A percentile compares a stretch with the other conserved stretches of the same genome.
phyloP scores from a whole-genome alignment of 1,140 invertebrate genomes.

The Drosophila virilis region DNA sequence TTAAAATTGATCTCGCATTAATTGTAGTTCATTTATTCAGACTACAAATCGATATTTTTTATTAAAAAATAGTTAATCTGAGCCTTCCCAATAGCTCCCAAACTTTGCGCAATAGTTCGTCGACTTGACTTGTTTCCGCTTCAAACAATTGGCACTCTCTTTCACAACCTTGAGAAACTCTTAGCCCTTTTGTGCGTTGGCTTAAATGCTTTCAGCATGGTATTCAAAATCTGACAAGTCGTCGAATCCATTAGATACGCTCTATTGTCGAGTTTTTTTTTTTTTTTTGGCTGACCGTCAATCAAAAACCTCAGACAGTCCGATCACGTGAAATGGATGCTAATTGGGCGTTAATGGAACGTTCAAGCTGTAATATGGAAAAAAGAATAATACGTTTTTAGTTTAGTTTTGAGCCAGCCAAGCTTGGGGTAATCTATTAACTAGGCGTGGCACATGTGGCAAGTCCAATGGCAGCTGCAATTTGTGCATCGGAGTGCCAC shows the following conservation, averaged over 20 bases:
- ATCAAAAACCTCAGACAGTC: conserved; percentile 33
- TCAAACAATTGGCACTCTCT: neutral
- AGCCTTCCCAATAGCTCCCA: neutral
- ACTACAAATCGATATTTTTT: no score
- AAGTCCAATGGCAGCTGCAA: conserved; percentile 51
- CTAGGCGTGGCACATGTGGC: conserved; percentile 35
- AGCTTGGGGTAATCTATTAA: conserved; percentile 2
- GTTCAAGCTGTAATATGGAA: conserved; percentile 32
- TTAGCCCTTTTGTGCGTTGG: conserved; percentile 13
- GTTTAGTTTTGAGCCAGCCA: neutral
- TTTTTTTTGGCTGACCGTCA: conserved; percentile 23
- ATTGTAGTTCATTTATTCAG: no score
- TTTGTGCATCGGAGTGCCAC: conserved; percentile 45
- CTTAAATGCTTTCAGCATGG: conserved; percentile 2
- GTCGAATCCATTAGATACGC: conserved; percentile 30
- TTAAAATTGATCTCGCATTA: no score
- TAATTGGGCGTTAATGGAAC: conserved; percentile 73
- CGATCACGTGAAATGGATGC: conserved; percentile 65
- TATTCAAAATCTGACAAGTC: conserved; percentile 35
- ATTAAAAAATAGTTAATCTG: no score
- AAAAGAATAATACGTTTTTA: conserved; percentile 13
- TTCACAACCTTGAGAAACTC: conserved; percentile 15
- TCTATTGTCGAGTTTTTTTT: conserved; percentile 27
- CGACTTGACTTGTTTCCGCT: neutral
- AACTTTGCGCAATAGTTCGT: neutral